Base-by-base conservation (phyloP, 2,113 vertebrate species). In the Oplegnathus fasciatus region DNA sequence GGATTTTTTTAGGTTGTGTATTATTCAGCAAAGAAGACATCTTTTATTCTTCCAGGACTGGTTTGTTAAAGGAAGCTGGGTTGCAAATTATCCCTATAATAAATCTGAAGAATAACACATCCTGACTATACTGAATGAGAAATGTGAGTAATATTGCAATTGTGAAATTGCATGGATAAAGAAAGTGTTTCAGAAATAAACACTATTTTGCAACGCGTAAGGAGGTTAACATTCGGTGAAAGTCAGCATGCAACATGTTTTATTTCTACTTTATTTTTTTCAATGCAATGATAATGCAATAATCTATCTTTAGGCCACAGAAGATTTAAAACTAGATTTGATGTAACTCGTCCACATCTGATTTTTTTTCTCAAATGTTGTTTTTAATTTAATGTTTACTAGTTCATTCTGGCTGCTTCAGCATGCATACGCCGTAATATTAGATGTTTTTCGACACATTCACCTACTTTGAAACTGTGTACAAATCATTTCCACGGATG, bases 11-110 rank as follows among this genome's bases (percentile, higher is more conserved):
- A 13, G 37, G 20, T 37, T 42, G 66, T 55, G 75, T 74, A 85
- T 88, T 84, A 89, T 78, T 89, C 64, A 76, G 72, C 54, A 32
- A 75, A 73, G 73, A 78, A 60, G 61, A 75, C 66, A 44, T 32
- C 20, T 67, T 71, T 80, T 66, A 61, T 83, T 75, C 44, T 78
- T 64, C 22, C 3, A 67, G 57, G 18, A 40, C 69, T 22, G 32
- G 48, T 75, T 64, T 80, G 0, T 26, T 32, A 48, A 55, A 61
- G 72, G 30, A 85, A 86, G 87, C 2, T 32, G 77, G n/a, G 73
- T 67, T 77, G 67, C 62, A 81, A 82, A 90, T 74, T 54, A 78
- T 78, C 28, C 6, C 24, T 64, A 46, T 67, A 48, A 86, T 68
- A 50, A 73, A 62, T 70, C 34, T 2, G 6, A 64, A 57, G 57